Evolutionary conservation across 2,888 invertebrate species (phyloP).

Genomic region (Fragum whitleyi): DNA sequence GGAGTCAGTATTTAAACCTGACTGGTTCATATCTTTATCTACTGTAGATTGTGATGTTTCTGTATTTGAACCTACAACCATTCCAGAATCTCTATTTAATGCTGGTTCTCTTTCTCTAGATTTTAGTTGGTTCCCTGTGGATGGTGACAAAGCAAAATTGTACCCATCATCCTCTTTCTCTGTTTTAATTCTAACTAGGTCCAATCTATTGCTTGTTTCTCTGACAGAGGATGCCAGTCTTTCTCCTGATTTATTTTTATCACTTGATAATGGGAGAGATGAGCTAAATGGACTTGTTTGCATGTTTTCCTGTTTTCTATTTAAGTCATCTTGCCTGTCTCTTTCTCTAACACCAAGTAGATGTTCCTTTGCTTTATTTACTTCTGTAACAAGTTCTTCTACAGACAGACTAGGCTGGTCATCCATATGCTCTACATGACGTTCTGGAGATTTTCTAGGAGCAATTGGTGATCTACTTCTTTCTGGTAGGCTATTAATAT

Average conservation of each 20-base stretch:
- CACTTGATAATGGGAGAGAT: not conserved
- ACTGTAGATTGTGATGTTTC: not conserved
- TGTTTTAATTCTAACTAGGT: not conserved
- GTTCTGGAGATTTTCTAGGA: not conserved
- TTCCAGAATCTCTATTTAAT: not conserved
- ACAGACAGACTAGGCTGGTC: constrained; percentile 38
- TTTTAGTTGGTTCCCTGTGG: not conserved
- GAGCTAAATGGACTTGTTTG: not conserved
- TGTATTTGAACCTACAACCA: not conserved
- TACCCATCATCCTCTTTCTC: constrained; percentile 12
- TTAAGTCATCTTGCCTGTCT: not conserved
- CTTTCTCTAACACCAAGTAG: constrained; percentile 13
- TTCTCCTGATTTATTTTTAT: not conserved
- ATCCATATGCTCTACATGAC: constrained; percentile 8
- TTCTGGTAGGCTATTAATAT: not conserved
- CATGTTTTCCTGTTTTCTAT: constrained; percentile 34
- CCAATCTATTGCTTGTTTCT: not conserved
- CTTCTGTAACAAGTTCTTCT: constrained; percentile 36
- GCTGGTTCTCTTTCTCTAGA: not conserved
- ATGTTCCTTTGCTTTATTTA: constrained; percentile 29
- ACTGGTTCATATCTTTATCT: not conserved
- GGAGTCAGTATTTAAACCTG: not conserved
- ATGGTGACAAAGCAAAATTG: not conserved
- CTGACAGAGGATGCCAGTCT: not conserved
- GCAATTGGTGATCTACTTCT: constrained; percentile 3